Base-by-base conservation (phyloP, 2,113 vertebrate species). In the Cebus imitator region DNA sequence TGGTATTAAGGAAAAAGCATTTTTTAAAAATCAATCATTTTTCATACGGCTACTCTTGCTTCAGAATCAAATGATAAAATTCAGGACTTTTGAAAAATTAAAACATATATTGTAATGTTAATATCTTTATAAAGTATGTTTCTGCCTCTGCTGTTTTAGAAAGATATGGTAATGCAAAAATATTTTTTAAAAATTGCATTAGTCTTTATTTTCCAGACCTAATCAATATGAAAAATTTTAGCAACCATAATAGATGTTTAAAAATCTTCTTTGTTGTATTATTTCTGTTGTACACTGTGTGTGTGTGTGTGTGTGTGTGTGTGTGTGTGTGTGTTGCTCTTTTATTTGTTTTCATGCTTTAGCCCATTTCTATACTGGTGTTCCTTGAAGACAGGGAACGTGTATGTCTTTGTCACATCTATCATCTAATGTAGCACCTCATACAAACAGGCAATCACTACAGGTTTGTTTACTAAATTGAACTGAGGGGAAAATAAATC, bases 381-480 rank as follows among this genome's bases (percentile, higher is more conserved):
- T 85, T 76, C 55, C 48, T 68, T 79, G 40, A 90, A 14, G 55
- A 91, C 7, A 61, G n/a, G 32, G 3, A 82, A 91, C 86, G 1
- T 30, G 76, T 96, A 92, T 87, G 50, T 85, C 45, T 91, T 82
- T 92, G 2, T 75, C 93, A 61, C 79, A 43, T 75, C 68, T 93
- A 14, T 50, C 68, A 93, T 83, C 32, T 86, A 75, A 87, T 21
- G 17, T 17, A 82, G 50, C 48, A 18, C 6, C 23, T 86, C 37
- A 32, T 70, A 75, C 91, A 94, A 88, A 83, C 17, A 95, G 27
- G 21, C 61, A 78, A 91, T 93, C 61, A 61, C 50, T 88, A 91
- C 8, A 94, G 8, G 8, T 87, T 85, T 96, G 14, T 90, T 94
- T 92, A 86, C 43, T 91, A 89, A 96, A 96, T 6, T 89, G 82